These are phyloP conservation scores for Lepisosteus osseus DNA, from an alignment of 2,113 vertebrate genomes.

Conservation along the genomic window DNA sequence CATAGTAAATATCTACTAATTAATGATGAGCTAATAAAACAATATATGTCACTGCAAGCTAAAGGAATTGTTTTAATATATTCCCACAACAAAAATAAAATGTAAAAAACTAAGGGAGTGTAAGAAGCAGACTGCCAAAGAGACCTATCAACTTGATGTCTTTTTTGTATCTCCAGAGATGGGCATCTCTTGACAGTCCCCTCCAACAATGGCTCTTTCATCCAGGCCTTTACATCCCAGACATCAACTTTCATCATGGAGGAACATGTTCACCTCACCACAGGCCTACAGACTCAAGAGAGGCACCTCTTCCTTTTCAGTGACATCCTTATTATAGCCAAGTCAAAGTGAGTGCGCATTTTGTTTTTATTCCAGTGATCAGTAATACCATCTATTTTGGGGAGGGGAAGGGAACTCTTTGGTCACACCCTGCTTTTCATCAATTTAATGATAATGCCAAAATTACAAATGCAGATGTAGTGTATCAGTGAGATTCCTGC, in stretches of 20 bases:
- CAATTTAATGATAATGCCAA: no score
- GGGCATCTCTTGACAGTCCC: slow-evolving; percentile 30
- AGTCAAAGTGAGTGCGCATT: slow-evolving; percentile 63
- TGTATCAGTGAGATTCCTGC: not conserved
- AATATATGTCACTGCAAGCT: no score
- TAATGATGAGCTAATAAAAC: no score
- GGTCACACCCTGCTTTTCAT: no score
- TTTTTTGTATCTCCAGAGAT: slow-evolving; percentile 18
- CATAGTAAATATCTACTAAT: no score
- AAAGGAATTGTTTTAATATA: not conserved
- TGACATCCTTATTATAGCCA: slow-evolving; percentile 65
- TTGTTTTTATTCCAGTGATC: no score
- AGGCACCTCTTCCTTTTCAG: slow-evolving; percentile 68
- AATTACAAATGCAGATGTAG: not conserved
- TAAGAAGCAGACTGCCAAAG: not conserved
- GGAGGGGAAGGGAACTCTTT: no score
- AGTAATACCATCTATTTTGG: no score
- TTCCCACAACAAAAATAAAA: not conserved
- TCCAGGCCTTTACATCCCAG: slow-evolving; percentile 51
- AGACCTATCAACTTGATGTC: not conserved
- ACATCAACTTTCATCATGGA: slow-evolving; percentile 62
- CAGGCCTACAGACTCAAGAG: slow-evolving; percentile 65
- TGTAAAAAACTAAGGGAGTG: not conserved
- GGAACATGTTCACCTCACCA: slow-evolving; percentile 58
- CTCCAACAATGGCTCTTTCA: slow-evolving; percentile 46